These are phyloP conservation scores for Tetraneura akinire DNA, from an alignment of 1,140 invertebrate genomes.

Conservation along the genomic window DNA sequence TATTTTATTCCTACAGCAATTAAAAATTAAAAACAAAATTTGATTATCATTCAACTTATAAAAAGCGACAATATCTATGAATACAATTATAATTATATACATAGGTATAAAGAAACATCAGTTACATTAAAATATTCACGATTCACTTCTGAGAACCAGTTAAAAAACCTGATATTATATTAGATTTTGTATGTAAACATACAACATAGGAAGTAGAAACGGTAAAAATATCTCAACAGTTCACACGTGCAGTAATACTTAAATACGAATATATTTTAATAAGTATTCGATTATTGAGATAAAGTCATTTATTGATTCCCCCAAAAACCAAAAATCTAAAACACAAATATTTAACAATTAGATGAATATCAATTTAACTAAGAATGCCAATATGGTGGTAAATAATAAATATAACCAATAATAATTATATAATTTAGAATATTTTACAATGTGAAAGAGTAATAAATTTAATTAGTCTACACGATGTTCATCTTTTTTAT, in stretches of 20 bases:
- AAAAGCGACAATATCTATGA: not conserved
- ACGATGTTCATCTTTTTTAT: not conserved
- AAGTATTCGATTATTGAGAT: conserved; percentile 11
- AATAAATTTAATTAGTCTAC: not conserved
- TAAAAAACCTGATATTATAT: conserved; percentile 41
- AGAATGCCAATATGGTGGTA: not conserved
- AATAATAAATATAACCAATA: too few species aligned
- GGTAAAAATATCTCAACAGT: conserved; percentile 22
- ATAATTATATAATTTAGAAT: not conserved
- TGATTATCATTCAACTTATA: conserved; percentile 6
- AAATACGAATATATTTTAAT: conserved; percentile 21
- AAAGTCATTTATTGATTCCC: conserved; percentile 13
- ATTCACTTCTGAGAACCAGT: conserved; percentile 38
- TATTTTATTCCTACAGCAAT: conserved; percentile 25
- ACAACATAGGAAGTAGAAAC: not conserved
- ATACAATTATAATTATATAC: conserved; percentile 8
- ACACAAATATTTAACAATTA: conserved; percentile 7
- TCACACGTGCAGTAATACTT: conserved; percentile 39
- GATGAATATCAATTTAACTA: conserved; percentile 4
- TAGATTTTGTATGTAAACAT: too few species aligned
- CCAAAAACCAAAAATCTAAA: not conserved
- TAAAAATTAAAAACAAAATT: conserved; percentile 32
- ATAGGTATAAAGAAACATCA: conserved; percentile 14
- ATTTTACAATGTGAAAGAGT: not conserved
- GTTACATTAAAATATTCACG: conserved; percentile 32